phyloP scores from a whole-genome alignment of 2,888 invertebrate species.

The Empis stercorea region DNA sequence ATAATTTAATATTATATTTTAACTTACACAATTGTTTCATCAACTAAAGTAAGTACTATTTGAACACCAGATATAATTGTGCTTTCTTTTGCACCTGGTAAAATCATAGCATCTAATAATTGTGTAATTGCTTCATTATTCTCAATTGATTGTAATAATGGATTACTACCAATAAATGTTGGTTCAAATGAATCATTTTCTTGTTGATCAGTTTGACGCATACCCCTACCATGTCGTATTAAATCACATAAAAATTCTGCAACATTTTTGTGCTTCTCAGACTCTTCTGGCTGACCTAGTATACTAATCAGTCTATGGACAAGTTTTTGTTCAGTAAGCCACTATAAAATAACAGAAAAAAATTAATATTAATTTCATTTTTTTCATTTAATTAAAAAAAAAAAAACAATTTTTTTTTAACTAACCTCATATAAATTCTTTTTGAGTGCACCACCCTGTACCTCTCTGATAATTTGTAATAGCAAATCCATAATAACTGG shows the following conservation, averaged over 20 bases:
- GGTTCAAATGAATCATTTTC: constrained; percentile 39
- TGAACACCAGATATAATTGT: constrained; percentile 68
- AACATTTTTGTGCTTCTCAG: constrained; percentile 73
- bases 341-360: constrained; percentile 43
- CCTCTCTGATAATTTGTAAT: constrained; percentile 69
- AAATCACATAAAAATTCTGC: constrained; percentile 82
- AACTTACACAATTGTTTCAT: constrained; percentile 24
- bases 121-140: constrained; percentile 49
- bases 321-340: constrained; percentile 79
- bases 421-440: constrained; percentile 58
- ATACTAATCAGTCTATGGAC: constrained; percentile 63
- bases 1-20: not conserved
- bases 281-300: constrained; percentile 49
- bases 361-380: not conserved
- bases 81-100: constrained; percentile 49
- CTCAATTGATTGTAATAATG: constrained; percentile 59
- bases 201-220: constrained; percentile 43
- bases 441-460: constrained; percentile 61
- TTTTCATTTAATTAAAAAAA: too few species aligned
- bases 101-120: constrained; percentile 63
- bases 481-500: constrained; percentile 91
- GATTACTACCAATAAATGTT: constrained; percentile 41
- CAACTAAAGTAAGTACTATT: constrained; percentile 61
- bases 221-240: constrained; percentile 48
- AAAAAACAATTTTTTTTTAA: constrained; percentile 57